phyloP scores from a whole-genome alignment of 2,797 vertebrate species.

The Pterois miles region DNA sequence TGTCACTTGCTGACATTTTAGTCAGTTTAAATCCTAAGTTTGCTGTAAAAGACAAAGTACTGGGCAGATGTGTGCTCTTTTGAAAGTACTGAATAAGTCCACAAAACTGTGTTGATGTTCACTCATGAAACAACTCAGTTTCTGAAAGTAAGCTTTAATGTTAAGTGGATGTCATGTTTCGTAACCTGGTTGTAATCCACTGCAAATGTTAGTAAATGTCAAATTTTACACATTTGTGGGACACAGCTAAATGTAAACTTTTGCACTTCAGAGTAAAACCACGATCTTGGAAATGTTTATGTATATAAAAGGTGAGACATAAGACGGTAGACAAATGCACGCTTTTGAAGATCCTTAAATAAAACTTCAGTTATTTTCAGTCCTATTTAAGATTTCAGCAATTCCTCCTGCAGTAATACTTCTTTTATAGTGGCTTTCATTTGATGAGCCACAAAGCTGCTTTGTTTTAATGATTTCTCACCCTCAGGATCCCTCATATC shows the following conservation, averaged over 20 bases:
- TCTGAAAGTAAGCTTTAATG: neutral
- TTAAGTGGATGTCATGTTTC: neutral
- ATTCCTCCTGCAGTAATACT: neutral
- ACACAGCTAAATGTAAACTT: neutral
- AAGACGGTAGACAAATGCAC: neutral
- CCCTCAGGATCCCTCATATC: constrained; percentile 14
- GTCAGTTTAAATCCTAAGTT: neutral
- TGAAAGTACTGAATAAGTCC: neutral
- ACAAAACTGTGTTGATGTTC: neutral
- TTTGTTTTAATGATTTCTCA: constrained; percentile 37
- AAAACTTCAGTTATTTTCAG: neutral
- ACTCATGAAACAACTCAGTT: neutral
- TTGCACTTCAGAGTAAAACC: neutral
- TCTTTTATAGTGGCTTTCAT: neutral
- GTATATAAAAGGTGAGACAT: neutral
- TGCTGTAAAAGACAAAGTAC: neutral
- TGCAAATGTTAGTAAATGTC: neutral
- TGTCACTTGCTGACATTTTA: constrained; percentile 1
- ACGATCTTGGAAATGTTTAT: neutral
- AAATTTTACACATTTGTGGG: neutral
- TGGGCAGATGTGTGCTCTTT: neutral
- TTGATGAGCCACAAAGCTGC: constrained; percentile 17
- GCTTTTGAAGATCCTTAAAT: neutral
- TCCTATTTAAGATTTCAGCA: neutral
- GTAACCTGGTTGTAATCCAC: neutral